Conservation (phyloP, 2,888 invertebrate species). For the Theristus sp. region DNA sequence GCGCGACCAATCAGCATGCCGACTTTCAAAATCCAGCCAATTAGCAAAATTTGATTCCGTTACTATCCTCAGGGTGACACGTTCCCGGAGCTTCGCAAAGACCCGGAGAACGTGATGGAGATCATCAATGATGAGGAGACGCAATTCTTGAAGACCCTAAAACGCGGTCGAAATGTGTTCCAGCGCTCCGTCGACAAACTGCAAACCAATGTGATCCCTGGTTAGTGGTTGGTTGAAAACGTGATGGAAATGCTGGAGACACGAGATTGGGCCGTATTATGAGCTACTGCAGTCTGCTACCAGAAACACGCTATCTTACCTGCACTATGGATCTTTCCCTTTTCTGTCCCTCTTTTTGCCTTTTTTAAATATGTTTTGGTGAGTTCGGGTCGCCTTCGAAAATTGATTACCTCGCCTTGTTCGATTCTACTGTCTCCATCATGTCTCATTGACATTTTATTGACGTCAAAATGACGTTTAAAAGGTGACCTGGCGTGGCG, state of each 20-base stretch:
- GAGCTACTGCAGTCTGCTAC: too few species aligned
- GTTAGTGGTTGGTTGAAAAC: background rate
- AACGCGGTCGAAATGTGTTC: constrained; percentile 66
- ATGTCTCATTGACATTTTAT: too few species aligned
- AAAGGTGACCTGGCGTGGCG: constrained; percentile 91
- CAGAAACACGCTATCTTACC: too few species aligned
- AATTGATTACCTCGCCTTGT: too few species aligned
- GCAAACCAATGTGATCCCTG: constrained; percentile 26
- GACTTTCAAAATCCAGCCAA: too few species aligned
- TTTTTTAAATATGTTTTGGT: too few species aligned
- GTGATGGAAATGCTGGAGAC: background rate
- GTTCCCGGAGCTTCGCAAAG: constrained; percentile 53
- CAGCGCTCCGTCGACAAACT: constrained; percentile 74
- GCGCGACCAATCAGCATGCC: background rate
- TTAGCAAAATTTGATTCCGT: background rate
- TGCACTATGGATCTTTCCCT: too few species aligned
- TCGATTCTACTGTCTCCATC: too few species aligned
- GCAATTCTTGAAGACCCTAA: constrained; percentile 87
- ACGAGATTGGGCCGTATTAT: too few species aligned
- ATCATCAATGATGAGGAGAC: constrained; percentile 91
- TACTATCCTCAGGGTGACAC: constrained; percentile 37
- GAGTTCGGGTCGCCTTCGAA: too few species aligned
- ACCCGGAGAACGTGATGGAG: constrained; percentile 69
- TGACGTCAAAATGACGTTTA: too few species aligned
- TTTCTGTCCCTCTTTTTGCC: too few species aligned